Base-by-base conservation (phyloP, 53 echinoderm and acorn worm species). In the Apostichopus leukothele region DNA sequence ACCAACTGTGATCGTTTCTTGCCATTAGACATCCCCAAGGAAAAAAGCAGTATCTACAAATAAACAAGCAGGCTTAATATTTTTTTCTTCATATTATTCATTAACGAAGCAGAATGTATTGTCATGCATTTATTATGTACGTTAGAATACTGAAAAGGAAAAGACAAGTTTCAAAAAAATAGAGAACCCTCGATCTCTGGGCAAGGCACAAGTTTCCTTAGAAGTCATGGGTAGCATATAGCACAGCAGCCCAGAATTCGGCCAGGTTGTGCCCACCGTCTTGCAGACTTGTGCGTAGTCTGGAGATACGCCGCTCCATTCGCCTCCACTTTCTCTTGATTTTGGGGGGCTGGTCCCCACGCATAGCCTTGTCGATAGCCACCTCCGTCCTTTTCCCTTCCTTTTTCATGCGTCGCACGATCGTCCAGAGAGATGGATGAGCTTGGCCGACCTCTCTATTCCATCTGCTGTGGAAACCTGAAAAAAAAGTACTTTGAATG, bases 381-480 rank as follows among this genome's bases (percentile, higher is more conserved):
- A 51, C 7, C 54, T 83, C 89, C 5, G 83, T 89, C 25, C 89
- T 39, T 74, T 74, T 89, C 16, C 83, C 89, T 54, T 89, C 89
- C 51, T 89, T 55, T 83, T 89, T 89, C 83, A 83, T 83, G 2
- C 74, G 50, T 9, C 89, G n/a, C 51, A 89, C 67, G 19, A 89
- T 83, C 5, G 83, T n/a, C 89, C 89, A 89, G 6, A 89, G 73
- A 83, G 71, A 52, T 51, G 89, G 89, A 73, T 89, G 83, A 6
- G 73, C 73, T 13, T 52, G 50, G 21, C 89, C 74, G 14, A 89
- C 83, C 13, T 11, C 83, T 1, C 27, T 16, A 21, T 89, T 89
- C 89, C 89, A 89, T 83, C 83, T 16, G 5, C 73, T 89, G 27
- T 89, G 89, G 74, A 89, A 89, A 55, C 89, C 89, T 89, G 78